phyloP scores from a whole-genome alignment of 2,113 vertebrate species.

The Megaptera novaeangliae region DNA sequence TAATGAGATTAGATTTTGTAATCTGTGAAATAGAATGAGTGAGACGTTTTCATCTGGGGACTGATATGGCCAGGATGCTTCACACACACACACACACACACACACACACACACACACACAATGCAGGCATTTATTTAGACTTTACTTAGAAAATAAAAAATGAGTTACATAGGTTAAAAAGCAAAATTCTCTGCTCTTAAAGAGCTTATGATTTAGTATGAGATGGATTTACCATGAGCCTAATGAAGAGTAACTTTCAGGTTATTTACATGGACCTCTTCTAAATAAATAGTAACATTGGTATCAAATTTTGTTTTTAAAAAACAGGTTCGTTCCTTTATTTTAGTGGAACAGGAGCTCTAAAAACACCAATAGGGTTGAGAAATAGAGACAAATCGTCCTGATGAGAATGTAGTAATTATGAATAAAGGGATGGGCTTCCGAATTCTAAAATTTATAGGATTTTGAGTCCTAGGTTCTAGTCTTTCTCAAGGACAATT shows the following conservation, averaged over 20 bases:
- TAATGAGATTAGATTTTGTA: background rate
- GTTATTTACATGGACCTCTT: background rate
- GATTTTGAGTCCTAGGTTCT: background rate
- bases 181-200: background rate
- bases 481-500: background rate
- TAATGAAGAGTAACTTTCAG: background rate
- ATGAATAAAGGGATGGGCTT: background rate
- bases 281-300: conserved; percentile 6
- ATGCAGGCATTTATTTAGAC: background rate
- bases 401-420: background rate
- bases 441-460: background rate
- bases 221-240: background rate
- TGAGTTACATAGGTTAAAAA: background rate
- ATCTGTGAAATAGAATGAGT: background rate
- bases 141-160: background rate
- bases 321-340: background rate
- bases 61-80: background rate
- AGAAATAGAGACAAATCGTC: background rate
- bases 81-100: no score
- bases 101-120: background rate
- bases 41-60: background rate
- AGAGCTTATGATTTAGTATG: background rate
- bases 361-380: background rate
- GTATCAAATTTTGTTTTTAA: background rate
- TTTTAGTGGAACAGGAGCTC: background rate